Evolutionary conservation across 2,797 vertebrate genomes (phyloP), one percentile per base, ranked within the genome.

Genomic region (Perodicticus potto): DNA sequence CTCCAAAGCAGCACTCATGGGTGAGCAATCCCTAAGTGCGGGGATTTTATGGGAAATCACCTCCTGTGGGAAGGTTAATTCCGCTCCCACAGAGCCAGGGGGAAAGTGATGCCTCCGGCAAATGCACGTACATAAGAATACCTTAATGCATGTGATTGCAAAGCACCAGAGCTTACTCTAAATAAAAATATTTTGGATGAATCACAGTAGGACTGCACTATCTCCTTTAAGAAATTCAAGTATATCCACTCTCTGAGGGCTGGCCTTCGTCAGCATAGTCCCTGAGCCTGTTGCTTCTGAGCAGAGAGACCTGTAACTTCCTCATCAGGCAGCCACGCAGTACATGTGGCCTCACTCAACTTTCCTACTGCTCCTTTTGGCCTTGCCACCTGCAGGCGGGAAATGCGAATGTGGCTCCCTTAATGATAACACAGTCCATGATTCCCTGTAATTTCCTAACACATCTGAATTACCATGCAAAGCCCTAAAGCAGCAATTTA

Each of bases 401-500:
- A 86, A 96, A 97, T 59, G 95, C 70, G 72, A 76, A 82, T 53
- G 32, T 43, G 59, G 81, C 61, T 77, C 93, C 94, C 69, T 27
- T 77, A 92, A 96, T 78, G 59, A 95, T 84, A 85, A 96, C 95
- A 96, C 77, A 92, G 34, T 72, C 84, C 63, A 57, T 65, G 69
- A 92, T 63, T 89, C 94, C 87, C 86, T 87, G 13, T 93, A 81
- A 97, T 96, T 96, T 91, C 91, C 82, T 89, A 85, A 94, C 91
- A 95, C 67, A 90, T n/a, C 45, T 17, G n/a, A 96, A 93, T 83
- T 82, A 96, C 91, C 74, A 95, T 63, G 16, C 69, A 90, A 69
- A 34, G 82, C 45, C 76, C 81, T 83, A 65, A 96, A 94, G 86
- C 94, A 96, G 93, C 93, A 95, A 96, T 96, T 83, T 95, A 97